Conservation (phyloP, 2,797 vertebrate species). For the Gallirallus australis region DNA sequence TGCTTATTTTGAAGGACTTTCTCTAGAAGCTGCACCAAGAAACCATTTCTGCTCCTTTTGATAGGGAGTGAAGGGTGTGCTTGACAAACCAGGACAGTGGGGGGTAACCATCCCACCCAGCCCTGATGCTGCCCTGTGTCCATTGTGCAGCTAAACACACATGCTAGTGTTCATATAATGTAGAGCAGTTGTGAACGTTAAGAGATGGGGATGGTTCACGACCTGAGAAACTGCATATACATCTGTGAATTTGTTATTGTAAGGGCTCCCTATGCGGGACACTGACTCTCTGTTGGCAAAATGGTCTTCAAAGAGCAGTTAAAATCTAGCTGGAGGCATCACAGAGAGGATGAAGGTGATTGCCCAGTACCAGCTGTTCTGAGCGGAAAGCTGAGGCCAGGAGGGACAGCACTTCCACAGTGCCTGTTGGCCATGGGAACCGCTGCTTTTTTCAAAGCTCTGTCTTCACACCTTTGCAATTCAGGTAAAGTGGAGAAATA, state of each 20-base stretch:
- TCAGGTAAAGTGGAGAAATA: conserved; percentile 21
- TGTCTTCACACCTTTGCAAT: conserved; percentile 19
- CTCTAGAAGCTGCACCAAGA: accelerated
- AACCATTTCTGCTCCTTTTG: background rate
- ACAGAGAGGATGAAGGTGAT: background rate
- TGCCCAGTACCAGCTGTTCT: background rate
- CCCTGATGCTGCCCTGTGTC: background rate
- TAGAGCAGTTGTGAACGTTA: background rate
- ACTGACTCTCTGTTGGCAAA: background rate
- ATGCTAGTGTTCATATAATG: accelerated
- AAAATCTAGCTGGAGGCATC: background rate
- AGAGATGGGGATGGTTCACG: accelerated
- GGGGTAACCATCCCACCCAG: background rate
- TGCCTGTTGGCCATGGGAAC: background rate
- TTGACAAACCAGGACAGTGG: background rate
- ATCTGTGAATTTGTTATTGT: background rate
- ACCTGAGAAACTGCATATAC: background rate
- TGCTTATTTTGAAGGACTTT: background rate
- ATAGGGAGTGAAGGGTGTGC: background rate
- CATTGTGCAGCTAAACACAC: background rate
- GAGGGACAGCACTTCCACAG: background rate
- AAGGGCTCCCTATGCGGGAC: background rate
- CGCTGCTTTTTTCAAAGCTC: background rate
- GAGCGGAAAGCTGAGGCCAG: background rate
- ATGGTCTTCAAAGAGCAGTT: background rate